A percentile compares a stretch with the other conserved stretches of the same genome.
Evolutionary conservation across 2,888 invertebrate species (phyloP).

Genomic region (Ctenicera cuprea): DNA sequence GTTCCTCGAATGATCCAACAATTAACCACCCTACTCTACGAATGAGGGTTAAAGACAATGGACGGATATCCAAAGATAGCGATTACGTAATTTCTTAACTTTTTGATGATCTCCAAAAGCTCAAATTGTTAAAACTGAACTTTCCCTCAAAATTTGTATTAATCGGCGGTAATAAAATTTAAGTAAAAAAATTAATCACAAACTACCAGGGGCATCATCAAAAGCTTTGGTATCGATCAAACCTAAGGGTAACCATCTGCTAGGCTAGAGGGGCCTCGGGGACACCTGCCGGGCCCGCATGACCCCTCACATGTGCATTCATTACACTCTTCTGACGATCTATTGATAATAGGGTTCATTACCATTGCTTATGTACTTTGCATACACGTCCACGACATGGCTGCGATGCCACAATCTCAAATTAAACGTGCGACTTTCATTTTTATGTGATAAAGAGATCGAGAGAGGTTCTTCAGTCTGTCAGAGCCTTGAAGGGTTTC

Average conservation of each 20-base stretch:
- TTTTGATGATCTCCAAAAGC: neutral
- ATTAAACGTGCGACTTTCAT: constrained; percentile 5
- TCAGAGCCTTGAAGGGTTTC: too few species aligned
- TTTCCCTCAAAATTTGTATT: neutral
- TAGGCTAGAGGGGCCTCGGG: constrained; percentile 59
- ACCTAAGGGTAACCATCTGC: constrained; percentile 61
- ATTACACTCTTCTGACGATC: constrained; percentile 57
- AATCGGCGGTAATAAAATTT: neutral
- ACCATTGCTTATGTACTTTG: constrained; percentile 37
- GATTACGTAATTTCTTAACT: neutral
- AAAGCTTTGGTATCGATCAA: constrained; percentile 49
- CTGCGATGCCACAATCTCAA: constrained; percentile 1
- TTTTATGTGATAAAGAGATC: neutral
- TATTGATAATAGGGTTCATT: constrained; percentile 49
- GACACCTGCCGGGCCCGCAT: constrained; percentile 68
- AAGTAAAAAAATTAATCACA: constrained; percentile 42
- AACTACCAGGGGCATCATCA: constrained; percentile 35
- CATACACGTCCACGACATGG: constrained; percentile 12
- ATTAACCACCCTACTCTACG: constrained; percentile 12
- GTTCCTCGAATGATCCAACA: constrained; percentile 36
- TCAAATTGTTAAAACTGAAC: neutral
- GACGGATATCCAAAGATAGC: constrained; percentile 26
- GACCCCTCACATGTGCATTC: constrained; percentile 65
- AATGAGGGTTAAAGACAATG: constrained; percentile 30
- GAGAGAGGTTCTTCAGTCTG: too few species aligned